These are phyloP conservation scores for Pollachius pollachius DNA, from an alignment of 2,113 vertebrate species.

Conservation along the genomic window DNA sequence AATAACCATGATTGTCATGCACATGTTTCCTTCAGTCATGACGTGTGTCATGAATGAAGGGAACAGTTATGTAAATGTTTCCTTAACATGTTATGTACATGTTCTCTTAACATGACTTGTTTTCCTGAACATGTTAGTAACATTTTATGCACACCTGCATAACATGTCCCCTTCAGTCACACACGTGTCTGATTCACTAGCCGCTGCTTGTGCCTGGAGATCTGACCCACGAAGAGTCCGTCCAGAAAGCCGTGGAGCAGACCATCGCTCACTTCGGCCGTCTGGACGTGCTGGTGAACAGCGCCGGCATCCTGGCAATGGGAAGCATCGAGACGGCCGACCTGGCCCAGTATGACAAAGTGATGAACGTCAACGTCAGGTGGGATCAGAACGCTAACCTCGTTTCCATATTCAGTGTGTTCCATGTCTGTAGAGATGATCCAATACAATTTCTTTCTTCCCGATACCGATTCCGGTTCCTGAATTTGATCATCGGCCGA, in stretches of 20 bases:
- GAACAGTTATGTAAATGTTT: too few species aligned
- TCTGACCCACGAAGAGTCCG: constrained; percentile 72
- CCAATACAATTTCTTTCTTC: too few species aligned
- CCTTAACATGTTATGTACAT: too few species aligned
- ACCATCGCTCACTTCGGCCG: constrained; percentile 69
- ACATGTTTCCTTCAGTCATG: too few species aligned
- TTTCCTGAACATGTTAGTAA: too few species aligned
- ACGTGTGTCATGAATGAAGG: too few species aligned
- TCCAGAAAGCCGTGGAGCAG: constrained; percentile 68
- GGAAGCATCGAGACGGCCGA: constrained; percentile 75
- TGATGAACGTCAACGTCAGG: constrained; percentile 81
- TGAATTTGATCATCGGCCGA: too few species aligned
- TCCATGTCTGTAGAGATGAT: background rate
- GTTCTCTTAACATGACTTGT: too few species aligned
- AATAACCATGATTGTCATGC: too few species aligned
- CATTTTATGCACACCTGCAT: too few species aligned
- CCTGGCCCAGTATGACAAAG: constrained; percentile 74
- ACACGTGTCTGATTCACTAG: constrained; percentile 36
- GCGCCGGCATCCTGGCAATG: constrained; percentile 76
- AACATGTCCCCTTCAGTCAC: too few species aligned
- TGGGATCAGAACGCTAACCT: constrained; percentile 34
- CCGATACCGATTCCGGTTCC: too few species aligned
- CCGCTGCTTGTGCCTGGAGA: constrained; percentile 76
- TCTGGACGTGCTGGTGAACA: constrained; percentile 78
- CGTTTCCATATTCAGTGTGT: background rate